A percentile compares a stretch with the other conserved stretches of the same genome.
Evolutionary conservation across 2,888 invertebrate genomes (phyloP).

Genomic region (Encarsia formosa): DNA sequence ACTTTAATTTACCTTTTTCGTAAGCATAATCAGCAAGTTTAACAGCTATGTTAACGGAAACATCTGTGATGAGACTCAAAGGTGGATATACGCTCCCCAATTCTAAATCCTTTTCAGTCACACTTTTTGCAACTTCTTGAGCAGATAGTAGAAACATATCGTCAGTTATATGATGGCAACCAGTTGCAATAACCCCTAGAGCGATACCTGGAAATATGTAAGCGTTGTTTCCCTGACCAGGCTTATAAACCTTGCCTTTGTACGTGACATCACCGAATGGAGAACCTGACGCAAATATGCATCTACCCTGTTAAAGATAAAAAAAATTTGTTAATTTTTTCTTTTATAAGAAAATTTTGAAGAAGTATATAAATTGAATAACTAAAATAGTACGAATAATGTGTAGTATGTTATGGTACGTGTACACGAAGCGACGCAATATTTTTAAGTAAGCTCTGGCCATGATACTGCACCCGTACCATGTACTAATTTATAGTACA

Average conservation of each 20-base stretch:
- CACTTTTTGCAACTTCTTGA: constrained; percentile 80
- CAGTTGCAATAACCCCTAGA: constrained; percentile 87
- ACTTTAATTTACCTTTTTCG: constrained; percentile 67
- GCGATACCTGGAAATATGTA: constrained; percentile 97
- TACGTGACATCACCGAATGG: constrained; percentile 85
- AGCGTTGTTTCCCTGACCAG: constrained; percentile 97
- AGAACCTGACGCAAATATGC: constrained; percentile 92
- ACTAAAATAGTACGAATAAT: too few species aligned
- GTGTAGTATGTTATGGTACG: too few species aligned
- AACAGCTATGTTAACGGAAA: constrained; percentile 86
- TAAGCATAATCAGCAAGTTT: constrained; percentile 87
- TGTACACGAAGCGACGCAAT: too few species aligned
- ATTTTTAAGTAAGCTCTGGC: too few species aligned
- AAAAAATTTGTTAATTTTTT: constrained; percentile 1
- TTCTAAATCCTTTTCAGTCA: constrained; percentile 75
- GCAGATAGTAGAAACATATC: constrained; percentile 92
- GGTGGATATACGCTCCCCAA: constrained; percentile 93
- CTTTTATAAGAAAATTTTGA: too few species aligned
- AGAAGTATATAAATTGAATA: too few species aligned
- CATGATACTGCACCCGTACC: too few species aligned
- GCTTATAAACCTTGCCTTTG: constrained; percentile 74
- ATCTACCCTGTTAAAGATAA: constrained; percentile 68
- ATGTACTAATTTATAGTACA: too few species aligned
- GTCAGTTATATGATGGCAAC: constrained; percentile 90
- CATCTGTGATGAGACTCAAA: constrained; percentile 74